These are phyloP conservation scores for Ceyx margarethae DNA, from an alignment of 2,113 vertebrate genomes.

Conservation along the genomic window DNA sequence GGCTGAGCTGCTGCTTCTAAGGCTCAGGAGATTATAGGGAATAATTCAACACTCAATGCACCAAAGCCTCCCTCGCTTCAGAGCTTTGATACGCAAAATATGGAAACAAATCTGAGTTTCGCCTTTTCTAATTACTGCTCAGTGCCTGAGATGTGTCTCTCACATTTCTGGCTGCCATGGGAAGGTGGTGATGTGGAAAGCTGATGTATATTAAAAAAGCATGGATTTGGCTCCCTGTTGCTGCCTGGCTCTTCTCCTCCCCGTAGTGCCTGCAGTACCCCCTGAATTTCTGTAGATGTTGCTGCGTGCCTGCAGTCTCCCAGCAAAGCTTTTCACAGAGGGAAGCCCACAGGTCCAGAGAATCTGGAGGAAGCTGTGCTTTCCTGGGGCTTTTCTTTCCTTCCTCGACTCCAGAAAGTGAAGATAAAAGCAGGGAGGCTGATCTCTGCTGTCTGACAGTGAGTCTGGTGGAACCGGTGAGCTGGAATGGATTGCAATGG, in stretches of 20 bases:
- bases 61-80: conserved; percentile 31
- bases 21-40: neutral
- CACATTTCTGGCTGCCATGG: conserved; percentile 59
- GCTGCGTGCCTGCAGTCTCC: conserved; percentile 58
- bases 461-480: neutral
- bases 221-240: neutral
- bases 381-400: neutral
- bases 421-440: neutral
- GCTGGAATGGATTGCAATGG: neutral
- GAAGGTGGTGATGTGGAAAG: conserved; percentile 67
- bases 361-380: neutral
- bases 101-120: conserved; percentile 27
- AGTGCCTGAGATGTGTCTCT: conserved; percentile 54
- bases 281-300: conserved; percentile 68
- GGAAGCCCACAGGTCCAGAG: neutral
- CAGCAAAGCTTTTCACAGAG: neutral
- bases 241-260: conserved; percentile 24
- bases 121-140: conserved; percentile 65
- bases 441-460: neutral
- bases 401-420: neutral
- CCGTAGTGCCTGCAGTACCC: conserved; percentile 39
- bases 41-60: conserved; percentile 46
- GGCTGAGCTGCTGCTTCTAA: conserved; percentile 6
- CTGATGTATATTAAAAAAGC: conserved; percentile 51
- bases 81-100: conserved; percentile 35